phyloP scores from a whole-genome alignment of 2,888 invertebrate species.

The Phasia obesa region DNA sequence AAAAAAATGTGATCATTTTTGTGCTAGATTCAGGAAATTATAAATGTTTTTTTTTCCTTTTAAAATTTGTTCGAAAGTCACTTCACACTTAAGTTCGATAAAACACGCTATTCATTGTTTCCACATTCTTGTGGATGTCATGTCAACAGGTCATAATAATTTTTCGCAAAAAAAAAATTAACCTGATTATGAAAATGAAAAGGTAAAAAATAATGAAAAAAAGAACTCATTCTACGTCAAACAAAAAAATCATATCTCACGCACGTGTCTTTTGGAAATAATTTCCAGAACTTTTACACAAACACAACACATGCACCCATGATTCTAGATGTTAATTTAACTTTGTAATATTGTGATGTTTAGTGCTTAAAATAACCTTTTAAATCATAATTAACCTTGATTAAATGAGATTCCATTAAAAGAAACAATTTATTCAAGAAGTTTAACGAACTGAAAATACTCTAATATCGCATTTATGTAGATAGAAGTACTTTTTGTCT shows the following conservation, averaged over 20 bases:
- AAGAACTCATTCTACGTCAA: no score
- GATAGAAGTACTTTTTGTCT: no score
- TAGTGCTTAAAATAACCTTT: slow-evolving; percentile 15
- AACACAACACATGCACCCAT: neutral
- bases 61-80: neutral
- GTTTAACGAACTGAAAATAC: neutral
- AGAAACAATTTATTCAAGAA: neutral
- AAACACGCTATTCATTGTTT: neutral
- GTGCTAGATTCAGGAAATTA: no score
- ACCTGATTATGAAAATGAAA: slow-evolving; percentile 48
- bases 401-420: slow-evolving; percentile 28
- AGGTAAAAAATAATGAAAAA: neutral
- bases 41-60: no score
- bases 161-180: slow-evolving; percentile 33
- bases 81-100: no score
- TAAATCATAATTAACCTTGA: slow-evolving; percentile 53
- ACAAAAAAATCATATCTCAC: slow-evolving; percentile 36
- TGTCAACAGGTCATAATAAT: slow-evolving; percentile 63
- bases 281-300: slow-evolving; percentile 27
- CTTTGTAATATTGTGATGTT: neutral
- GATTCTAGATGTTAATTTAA: slow-evolving; percentile 20
- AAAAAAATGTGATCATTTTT: no score
- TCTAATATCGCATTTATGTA: neutral
- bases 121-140: slow-evolving; percentile 36
- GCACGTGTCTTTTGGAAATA: slow-evolving; percentile 21